A percentile compares a stretch with the other conserved stretches of the same genome.
phyloP scores from a whole-genome alignment of 2,888 invertebrate species.

The Heliothis peltigera region DNA sequence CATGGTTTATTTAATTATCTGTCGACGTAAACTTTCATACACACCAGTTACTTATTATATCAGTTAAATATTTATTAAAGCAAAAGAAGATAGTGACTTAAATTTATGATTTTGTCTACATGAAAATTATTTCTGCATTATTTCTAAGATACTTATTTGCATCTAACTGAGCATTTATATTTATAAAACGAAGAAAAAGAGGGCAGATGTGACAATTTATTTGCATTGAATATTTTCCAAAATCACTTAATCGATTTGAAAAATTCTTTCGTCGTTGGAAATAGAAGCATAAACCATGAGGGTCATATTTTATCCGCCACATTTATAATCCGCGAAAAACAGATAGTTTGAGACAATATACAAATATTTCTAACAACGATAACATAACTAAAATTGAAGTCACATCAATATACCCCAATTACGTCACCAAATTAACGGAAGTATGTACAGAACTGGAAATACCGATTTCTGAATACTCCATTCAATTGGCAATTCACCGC shows the following conservation, averaged over 20 bases:
- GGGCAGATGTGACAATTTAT: too few species aligned
- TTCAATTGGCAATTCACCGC: conserved; percentile 58
- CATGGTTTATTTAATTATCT: neutral
- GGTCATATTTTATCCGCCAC: too few species aligned
- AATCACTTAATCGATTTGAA: too few species aligned
- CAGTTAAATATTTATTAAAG: neutral
- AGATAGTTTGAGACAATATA: neutral
- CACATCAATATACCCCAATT: conserved; percentile 28
- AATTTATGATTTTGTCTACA: neutral
- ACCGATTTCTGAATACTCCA: conserved; percentile 44
- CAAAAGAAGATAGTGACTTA: neutral
- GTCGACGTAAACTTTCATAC: neutral
- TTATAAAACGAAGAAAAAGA: too few species aligned
- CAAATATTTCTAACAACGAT: conserved; percentile 8
- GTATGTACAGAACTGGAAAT: conserved; percentile 46
- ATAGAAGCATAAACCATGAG: too few species aligned
- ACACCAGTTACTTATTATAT: neutral
- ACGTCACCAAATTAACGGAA: conserved; percentile 40
- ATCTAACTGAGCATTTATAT: too few species aligned
- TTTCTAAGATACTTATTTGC: too few species aligned
- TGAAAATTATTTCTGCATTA: too few species aligned
- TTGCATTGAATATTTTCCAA: too few species aligned
- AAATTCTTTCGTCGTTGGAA: too few species aligned
- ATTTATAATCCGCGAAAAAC: too few species aligned
- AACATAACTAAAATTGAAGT: conserved; percentile 23